These are phyloP conservation scores for Drosophila kohkoa DNA, from an alignment of 1,140 invertebrate genomes.

Conservation along the genomic window DNA sequence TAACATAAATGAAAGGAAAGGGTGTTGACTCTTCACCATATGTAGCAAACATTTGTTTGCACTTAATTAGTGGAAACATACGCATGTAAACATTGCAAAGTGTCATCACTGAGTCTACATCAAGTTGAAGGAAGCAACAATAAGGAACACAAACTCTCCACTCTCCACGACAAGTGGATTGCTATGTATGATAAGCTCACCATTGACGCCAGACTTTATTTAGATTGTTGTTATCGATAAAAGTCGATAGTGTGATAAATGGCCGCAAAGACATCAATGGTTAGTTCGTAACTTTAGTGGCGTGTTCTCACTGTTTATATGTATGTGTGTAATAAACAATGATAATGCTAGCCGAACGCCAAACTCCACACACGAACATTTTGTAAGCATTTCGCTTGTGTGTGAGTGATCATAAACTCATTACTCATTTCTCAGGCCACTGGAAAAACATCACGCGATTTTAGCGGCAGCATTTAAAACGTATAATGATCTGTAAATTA, in stretches of 20 bases:
- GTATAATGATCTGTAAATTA: constrained; percentile 45
- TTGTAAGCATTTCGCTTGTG: constrained; percentile 14
- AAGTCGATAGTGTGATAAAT: constrained; percentile 53
- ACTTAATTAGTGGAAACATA: constrained; percentile 7
- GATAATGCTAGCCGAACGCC: constrained; percentile 51
- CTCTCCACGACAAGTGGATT: neutral
- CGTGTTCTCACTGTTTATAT: constrained; percentile 55
- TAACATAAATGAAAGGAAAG: neutral
- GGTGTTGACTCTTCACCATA: neutral
- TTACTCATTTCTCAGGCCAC: constrained; percentile 51
- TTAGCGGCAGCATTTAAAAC: constrained; percentile 22
- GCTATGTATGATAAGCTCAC: neutral
- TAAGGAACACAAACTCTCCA: constrained; percentile 28
- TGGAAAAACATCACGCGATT: constrained; percentile 58
- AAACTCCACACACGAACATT: constrained; percentile 2
- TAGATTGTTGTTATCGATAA: constrained; percentile 42
- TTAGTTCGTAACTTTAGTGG: constrained; percentile 52
- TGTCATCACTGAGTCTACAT: constrained; percentile 20
- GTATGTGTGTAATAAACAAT: constrained; percentile 46
- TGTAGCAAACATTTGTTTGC: neutral
- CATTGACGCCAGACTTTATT: neutral
- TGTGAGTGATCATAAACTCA: constrained; percentile 21
- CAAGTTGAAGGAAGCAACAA: constrained; percentile 55
- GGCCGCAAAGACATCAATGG: constrained; percentile 50
- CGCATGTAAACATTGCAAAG: neutral